A percentile compares a stretch with the other conserved stretches of the same genome.
Evolutionary conservation across 2,888 invertebrate genomes (phyloP).

Genomic region (Brenthis daphne): DNA sequence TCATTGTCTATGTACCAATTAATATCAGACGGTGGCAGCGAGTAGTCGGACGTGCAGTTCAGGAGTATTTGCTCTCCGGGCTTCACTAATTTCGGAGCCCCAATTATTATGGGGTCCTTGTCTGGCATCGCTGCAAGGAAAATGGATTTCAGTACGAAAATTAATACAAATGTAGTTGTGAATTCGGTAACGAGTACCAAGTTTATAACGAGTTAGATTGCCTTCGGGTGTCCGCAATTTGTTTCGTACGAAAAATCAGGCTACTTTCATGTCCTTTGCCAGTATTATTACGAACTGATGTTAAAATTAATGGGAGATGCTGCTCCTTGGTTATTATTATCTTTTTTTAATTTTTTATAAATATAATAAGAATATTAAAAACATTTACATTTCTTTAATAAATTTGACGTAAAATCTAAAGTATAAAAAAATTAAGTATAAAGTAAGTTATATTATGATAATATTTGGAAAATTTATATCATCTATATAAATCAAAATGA

Average conservation of each 20-base stretch:
- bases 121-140: conserved; percentile 72
- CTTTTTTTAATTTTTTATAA: too few relatives aligned
- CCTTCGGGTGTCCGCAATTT: conserved; percentile 33
- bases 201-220: conserved; percentile 10
- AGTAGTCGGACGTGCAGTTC: conserved; percentile 75
- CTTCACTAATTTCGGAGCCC: conserved; percentile 70
- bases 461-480: too few relatives aligned
- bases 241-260: not conserved
- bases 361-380: too few relatives aligned
- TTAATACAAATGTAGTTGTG: conserved; percentile 1
- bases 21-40: conserved; percentile 73
- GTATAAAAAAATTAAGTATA: too few relatives aligned
- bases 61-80: conserved; percentile 73
- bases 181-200: conserved; percentile 12
- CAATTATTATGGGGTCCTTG: conserved; percentile 69
- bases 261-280: not conserved
- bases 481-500: too few relatives aligned
- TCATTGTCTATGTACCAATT: conserved; percentile 78
- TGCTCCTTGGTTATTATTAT: too few relatives aligned
- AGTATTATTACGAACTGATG: too few relatives aligned
- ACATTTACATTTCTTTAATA: too few relatives aligned
- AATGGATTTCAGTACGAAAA: conserved; percentile 57
- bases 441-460: too few relatives aligned
- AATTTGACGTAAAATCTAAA: too few relatives aligned
- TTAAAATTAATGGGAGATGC: too few relatives aligned